These are phyloP conservation scores for Pluvianellus socialis DNA, from an alignment of 2,113 vertebrate species.

Conservation along the genomic window DNA sequence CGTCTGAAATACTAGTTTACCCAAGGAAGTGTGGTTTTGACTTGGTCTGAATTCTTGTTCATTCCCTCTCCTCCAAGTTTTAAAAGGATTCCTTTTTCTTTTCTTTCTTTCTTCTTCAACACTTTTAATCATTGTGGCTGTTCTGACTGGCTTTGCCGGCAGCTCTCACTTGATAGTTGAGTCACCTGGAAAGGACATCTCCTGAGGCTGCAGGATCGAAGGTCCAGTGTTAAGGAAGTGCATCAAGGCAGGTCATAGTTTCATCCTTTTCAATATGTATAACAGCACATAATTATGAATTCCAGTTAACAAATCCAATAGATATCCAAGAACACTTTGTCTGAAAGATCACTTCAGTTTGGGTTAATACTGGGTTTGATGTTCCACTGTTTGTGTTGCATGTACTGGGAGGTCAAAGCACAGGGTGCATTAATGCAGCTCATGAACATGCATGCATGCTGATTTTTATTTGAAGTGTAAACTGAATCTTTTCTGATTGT, in stretches of 20 bases:
- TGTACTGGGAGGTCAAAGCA: neutral
- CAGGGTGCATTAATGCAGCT: neutral
- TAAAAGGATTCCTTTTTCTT: neutral
- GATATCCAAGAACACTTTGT: neutral
- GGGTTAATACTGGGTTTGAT: neutral
- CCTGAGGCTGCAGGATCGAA: neutral
- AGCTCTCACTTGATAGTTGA: neutral
- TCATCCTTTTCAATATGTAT: neutral
- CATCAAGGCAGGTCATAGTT: neutral
- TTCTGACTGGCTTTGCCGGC: neutral
- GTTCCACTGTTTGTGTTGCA: neutral
- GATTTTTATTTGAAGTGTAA: neutral
- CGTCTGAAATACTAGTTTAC: neutral
- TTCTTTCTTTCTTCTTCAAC: neutral
- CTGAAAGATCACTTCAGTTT: neutral
- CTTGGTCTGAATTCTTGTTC: neutral
- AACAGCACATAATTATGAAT: neutral
- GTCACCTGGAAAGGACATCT: neutral
- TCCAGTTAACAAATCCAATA: neutral
- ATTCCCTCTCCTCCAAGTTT: neutral
- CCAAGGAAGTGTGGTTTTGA: neutral
- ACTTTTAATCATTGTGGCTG: neutral
- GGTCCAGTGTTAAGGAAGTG: neutral
- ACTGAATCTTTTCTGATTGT: neutral
- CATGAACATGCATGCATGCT: neutral